Percentiles rank a stretch among this genome's conserved stretches.
Conservation (phyloP, 1,140 invertebrate species). For the Chymomyza costata region DNA sequence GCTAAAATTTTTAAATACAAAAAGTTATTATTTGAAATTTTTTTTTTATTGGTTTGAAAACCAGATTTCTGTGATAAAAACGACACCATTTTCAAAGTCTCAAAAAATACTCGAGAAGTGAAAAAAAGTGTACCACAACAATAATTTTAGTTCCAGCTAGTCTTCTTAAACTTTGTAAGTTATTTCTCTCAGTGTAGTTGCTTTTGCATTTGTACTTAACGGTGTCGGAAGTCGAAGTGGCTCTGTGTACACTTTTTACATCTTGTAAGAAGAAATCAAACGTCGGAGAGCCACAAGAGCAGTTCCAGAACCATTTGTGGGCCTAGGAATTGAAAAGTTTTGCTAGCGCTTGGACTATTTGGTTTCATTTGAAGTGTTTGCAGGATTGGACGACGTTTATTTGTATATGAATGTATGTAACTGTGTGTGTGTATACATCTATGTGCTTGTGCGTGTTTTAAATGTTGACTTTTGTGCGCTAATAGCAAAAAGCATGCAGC, state of each 20-base stretch:
- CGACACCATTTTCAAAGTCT: no score
- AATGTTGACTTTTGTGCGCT: slow-evolving; percentile 68
- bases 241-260: slow-evolving; percentile 54
- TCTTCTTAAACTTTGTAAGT: no score
- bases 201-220: slow-evolving; percentile 1
- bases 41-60: no score
- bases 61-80: no score
- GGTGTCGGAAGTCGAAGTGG: slow-evolving; percentile 54
- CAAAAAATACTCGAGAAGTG: no score
- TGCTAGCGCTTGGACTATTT: slow-evolving; percentile 33
- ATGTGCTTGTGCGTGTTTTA: slow-evolving; percentile 16
- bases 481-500: slow-evolving; percentile 51
- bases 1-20: no score
- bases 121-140: no score
- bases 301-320: neutral
- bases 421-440: slow-evolving; percentile 24
- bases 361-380: slow-evolving; percentile 43
- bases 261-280: slow-evolving; percentile 40
- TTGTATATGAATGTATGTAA: slow-evolving; percentile 12
- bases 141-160: no score
- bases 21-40: no score
- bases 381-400: slow-evolving; percentile 15
- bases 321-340: slow-evolving; percentile 68
- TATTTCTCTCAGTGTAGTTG: slow-evolving; percentile 17
- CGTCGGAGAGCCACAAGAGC: slow-evolving; percentile 10